A percentile compares a stretch with the other conserved stretches of the same genome.
Conservation (phyloP, 2,113 vertebrate genomes). For the Apus apus region DNA sequence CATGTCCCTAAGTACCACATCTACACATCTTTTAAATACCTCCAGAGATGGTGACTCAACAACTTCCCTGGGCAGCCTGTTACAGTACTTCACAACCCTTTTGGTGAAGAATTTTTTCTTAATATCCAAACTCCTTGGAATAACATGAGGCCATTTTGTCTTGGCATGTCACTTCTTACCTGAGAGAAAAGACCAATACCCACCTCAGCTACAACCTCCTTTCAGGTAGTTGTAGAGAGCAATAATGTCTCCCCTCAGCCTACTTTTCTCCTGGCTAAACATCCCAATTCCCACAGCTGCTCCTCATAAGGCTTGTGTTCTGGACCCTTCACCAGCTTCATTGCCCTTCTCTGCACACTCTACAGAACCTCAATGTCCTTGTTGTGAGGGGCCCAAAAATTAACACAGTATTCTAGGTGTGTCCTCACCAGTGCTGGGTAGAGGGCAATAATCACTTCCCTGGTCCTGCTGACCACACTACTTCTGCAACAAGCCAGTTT, state of each 20-base stretch:
- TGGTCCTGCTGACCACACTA: not conserved
- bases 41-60: not conserved
- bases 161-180: fast-evolving
- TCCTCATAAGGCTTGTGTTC: fast-evolving
- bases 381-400: not conserved
- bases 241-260: not conserved
- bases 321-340: fast-evolving
- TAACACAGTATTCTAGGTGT: fast-evolving
- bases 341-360: fast-evolving
- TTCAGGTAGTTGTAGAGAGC: not conserved
- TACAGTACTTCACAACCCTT: not conserved
- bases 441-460: fast-evolving
- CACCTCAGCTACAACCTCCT: not conserved
- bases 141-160: not conserved
- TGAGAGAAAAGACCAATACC: fast-evolving
- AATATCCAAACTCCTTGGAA: fast-evolving
- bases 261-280: not conserved
- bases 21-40: not conserved
- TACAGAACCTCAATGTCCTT: not conserved
- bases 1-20: not conserved
- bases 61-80: not conserved
- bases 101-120: not conserved
- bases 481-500: not conserved
- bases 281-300: fast-evolving
- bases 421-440: fast-evolving